Conservation (phyloP, 2,888 invertebrate genomes). For the Athetis lepigone region DNA sequence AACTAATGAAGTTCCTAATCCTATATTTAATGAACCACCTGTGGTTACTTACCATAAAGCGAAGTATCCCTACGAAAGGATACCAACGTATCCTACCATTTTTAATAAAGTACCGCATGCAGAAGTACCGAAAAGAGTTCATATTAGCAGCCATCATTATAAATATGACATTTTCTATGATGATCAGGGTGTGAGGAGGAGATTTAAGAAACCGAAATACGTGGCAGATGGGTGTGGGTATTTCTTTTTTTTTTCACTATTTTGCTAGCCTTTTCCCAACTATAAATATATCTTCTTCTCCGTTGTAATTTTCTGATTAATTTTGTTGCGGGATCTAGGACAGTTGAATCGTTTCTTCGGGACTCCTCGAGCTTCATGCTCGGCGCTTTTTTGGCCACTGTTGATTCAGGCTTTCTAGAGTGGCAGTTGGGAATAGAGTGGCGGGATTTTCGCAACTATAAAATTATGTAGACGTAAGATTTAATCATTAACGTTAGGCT, state of each 20-base stretch:
- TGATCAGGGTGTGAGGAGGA: conserved; percentile 26
- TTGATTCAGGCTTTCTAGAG: too few relatives aligned
- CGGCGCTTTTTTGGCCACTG: too few relatives aligned
- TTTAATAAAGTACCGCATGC: conserved; percentile 14
- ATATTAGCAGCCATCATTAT: conserved; percentile 66
- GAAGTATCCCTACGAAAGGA: conserved; percentile 18
- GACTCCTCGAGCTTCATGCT: too few relatives aligned
- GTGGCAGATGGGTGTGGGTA: conserved; percentile 30
- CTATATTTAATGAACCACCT: neutral
- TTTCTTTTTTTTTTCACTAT: neutral
- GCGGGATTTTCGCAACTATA: too few relatives aligned
- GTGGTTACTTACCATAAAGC: neutral
- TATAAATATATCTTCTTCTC: too few relatives aligned
- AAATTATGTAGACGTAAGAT: too few relatives aligned
- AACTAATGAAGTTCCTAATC: conserved; percentile 9
- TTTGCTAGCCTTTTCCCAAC: too few relatives aligned
- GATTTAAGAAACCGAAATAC: neutral
- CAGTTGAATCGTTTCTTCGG: too few relatives aligned
- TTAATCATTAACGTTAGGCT: too few relatives aligned
- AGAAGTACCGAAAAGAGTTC: conserved; percentile 60
- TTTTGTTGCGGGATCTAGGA: too few relatives aligned
- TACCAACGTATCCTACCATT: conserved; percentile 22
- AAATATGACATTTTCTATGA: conserved; percentile 68
- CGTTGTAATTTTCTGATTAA: too few relatives aligned
- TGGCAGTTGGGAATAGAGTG: too few relatives aligned